These are phyloP conservation scores for Myotis brandtii DNA, from an alignment of 2,113 vertebrate genomes.

Conservation along the genomic window DNA sequence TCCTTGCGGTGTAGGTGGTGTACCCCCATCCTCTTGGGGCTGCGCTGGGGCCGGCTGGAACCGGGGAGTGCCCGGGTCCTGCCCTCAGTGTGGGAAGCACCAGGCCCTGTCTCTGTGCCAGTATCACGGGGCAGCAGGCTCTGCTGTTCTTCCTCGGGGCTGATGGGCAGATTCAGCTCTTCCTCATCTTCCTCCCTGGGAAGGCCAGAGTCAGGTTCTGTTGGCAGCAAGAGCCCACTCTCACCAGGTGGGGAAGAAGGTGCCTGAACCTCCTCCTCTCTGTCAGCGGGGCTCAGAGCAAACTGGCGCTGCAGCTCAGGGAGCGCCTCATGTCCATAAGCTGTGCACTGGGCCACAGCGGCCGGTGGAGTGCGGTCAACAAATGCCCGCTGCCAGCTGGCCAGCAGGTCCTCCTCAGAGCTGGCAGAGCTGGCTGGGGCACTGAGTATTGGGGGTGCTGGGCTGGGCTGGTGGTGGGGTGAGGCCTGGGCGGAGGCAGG, in stretches of 20 bases:
- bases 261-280: constrained; percentile 89
- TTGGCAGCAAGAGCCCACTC: constrained; percentile 86
- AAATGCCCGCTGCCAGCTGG: constrained; percentile 97
- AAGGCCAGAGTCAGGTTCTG: constrained; percentile 66
- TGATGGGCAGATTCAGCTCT: constrained; percentile 83
- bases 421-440: constrained; percentile 92
- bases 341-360: constrained; percentile 89
- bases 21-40: constrained; percentile 97
- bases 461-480: constrained; percentile 87
- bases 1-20: constrained; percentile 98
- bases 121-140: constrained; percentile 82
- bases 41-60: constrained; percentile 90
- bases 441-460: constrained; percentile 88
- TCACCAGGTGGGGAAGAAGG: constrained; percentile 83
- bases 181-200: constrained; percentile 84
- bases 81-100: constrained; percentile 58
- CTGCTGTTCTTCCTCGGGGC: constrained; percentile 90
- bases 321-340: constrained; percentile 90
- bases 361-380: constrained; percentile 93
- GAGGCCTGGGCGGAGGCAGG: constrained; percentile 89
- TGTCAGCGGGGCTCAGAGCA: constrained; percentile 86
- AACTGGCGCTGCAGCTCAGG: constrained; percentile 88
- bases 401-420: constrained; percentile 95
- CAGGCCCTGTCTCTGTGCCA: constrained; percentile 54
- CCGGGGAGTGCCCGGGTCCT: constrained; percentile 80